phyloP scores from a whole-genome alignment of 2,797 vertebrate species.

The Chrysolophus pictus region DNA sequence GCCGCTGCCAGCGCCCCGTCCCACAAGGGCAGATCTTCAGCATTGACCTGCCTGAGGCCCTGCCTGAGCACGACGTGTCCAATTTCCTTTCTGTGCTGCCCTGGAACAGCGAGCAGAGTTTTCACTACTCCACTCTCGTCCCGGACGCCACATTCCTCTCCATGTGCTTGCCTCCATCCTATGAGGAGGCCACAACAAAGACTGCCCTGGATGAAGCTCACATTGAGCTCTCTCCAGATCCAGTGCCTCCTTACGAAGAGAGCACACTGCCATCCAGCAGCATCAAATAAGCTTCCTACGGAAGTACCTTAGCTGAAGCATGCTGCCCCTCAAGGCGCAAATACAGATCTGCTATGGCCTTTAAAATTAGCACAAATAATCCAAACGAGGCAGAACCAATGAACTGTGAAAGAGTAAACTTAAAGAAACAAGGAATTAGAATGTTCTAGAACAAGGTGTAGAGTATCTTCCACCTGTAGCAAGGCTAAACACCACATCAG shows the following conservation, averaged over 20 bases:
- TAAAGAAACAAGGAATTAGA: background rate
- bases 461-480: background rate
- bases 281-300: background rate
- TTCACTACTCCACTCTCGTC: conserved; percentile 73
- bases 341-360: conserved; percentile 1
- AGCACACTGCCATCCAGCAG: conserved; percentile 40
- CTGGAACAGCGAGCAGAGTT: conserved; percentile 70
- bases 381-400: background rate
- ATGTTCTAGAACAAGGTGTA: background rate
- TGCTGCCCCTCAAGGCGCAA: background rate
- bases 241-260: conserved; percentile 73
- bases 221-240: conserved; percentile 75
- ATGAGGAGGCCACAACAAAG: conserved; percentile 87
- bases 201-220: conserved; percentile 75
- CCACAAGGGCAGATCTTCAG: conserved; percentile 76
- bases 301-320: conserved; percentile 6
- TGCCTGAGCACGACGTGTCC: conserved; percentile 17
- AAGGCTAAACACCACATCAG: background rate
- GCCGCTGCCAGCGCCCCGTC: conserved; percentile 61
- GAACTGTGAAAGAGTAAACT: background rate
- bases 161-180: conserved; percentile 84
- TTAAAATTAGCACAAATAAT: background rate
- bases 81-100: conserved; percentile 68
- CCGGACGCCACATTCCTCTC: conserved; percentile 75
- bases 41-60: conserved; percentile 71